Evolutionary conservation across 2,888 invertebrate species (phyloP).

Genomic region (Drosophila sordidapex): DNA sequence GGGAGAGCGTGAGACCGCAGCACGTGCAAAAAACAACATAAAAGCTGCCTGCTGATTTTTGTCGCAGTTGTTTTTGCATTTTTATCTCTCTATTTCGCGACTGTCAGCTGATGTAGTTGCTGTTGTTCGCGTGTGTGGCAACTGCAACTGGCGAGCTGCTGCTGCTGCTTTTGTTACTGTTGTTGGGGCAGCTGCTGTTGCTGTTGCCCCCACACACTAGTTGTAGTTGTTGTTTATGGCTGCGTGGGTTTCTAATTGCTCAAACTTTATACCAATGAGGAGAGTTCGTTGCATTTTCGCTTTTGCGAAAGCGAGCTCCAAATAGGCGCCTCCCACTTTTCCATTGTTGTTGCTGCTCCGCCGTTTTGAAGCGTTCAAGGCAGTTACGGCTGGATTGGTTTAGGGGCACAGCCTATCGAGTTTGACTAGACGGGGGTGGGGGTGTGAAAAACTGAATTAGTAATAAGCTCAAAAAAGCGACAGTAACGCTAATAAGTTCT

Average conservation of each 20-base stretch:
- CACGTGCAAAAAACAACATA: constrained; percentile 79
- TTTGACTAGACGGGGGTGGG: constrained; percentile 16
- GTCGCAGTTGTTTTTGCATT: constrained; percentile 50
- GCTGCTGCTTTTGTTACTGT: constrained; percentile 8
- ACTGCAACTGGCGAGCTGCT: constrained; percentile 43
- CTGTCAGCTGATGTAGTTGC: constrained; percentile 53
- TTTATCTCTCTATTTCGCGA: constrained; percentile 52
- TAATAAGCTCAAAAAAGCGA: constrained; percentile 3
- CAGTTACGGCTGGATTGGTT: constrained; percentile 50
- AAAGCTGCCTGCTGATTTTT: constrained; percentile 60
- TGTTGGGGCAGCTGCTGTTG: constrained; percentile 39
- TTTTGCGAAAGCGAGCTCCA: constrained; percentile 70
- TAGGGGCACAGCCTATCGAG: constrained; percentile 12
- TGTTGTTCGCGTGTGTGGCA: constrained; percentile 39
- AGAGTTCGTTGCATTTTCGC: constrained; percentile 79
- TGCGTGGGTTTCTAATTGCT: constrained; percentile 84
- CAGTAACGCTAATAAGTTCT: background rate
- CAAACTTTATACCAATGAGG: constrained; percentile 81
- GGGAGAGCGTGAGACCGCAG: constrained; percentile 57
- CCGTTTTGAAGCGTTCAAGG: constrained; percentile 37
- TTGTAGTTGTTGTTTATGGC: constrained; percentile 78
- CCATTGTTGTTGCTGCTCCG: constrained; percentile 54
- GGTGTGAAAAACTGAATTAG: constrained; percentile 16
- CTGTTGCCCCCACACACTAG: constrained; percentile 49
- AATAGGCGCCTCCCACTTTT: constrained; percentile 83